These are phyloP conservation scores for Nothocercus nigrocapillus DNA, from an alignment of 2,113 vertebrate genomes.

Conservation along the genomic window DNA sequence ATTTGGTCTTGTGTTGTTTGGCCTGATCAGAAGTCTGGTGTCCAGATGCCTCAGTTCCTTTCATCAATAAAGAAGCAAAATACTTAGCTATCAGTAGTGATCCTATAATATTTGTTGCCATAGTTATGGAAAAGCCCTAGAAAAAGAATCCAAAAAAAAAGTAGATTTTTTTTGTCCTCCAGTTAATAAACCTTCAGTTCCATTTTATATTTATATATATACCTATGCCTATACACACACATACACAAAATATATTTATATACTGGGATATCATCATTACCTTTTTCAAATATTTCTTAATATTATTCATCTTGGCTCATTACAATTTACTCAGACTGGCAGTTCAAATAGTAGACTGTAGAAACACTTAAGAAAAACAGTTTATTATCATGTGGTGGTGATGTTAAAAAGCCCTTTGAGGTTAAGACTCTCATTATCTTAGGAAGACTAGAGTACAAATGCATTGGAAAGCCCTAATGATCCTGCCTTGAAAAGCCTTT, in stretches of 20 bases:
- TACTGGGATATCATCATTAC: background rate
- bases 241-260: background rate
- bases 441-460: background rate
- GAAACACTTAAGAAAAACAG: background rate
- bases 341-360: background rate
- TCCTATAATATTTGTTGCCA: constrained; percentile 71
- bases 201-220: background rate
- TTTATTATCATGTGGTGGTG: background rate
- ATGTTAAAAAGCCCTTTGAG: background rate
- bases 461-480: background rate
- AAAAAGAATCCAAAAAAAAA: background rate
- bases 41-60: constrained; percentile 73
- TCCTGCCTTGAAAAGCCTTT: background rate
- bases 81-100: constrained; percentile 77
- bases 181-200: background rate
- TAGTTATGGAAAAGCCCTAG: constrained; percentile 65
- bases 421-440: background rate
- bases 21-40: constrained; percentile 53
- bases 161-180: background rate
- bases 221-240: background rate
- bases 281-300: background rate
- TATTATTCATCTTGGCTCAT: background rate
- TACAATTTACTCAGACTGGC: background rate
- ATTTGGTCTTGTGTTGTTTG: constrained; percentile 68
- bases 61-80: constrained; percentile 74